Conservation (phyloP, 2,797 vertebrate species). For the Cyprinella venusta region DNA sequence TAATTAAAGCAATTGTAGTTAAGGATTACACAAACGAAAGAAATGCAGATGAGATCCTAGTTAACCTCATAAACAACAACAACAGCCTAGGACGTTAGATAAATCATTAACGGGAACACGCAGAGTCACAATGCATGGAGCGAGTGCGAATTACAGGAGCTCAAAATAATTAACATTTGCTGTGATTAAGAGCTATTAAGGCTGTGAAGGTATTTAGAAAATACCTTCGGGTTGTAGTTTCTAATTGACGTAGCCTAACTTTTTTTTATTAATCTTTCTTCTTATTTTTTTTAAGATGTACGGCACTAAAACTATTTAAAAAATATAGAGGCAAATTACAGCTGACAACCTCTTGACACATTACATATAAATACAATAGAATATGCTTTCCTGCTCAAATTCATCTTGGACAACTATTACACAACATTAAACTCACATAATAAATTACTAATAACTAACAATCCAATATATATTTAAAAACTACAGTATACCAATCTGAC, state of each 20-base stretch:
- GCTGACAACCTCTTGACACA: background rate
- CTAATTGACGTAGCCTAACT: background rate
- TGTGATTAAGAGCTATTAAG: constrained; percentile 5
- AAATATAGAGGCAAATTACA: background rate
- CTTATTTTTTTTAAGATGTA: background rate
- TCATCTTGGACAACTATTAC: too few species aligned
- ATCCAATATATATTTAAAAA: background rate
- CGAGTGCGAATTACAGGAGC: constrained; percentile 21
- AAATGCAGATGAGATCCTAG: constrained; percentile 74
- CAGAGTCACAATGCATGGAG: constrained; percentile 20
- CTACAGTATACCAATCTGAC: too few species aligned
- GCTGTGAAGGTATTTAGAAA: background rate
- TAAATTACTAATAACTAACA: too few species aligned
- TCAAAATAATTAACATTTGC: constrained; percentile 63
- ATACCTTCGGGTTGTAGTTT: background rate
- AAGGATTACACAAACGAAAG: constrained; percentile 76
- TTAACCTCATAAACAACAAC: constrained; percentile 69
- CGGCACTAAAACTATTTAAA: background rate
- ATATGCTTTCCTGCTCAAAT: too few species aligned
- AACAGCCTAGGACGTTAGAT: constrained; percentile 62
- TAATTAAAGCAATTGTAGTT: constrained; percentile 75
- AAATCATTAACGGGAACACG: constrained; percentile 57
- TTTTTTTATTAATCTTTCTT: background rate
- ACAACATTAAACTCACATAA: too few species aligned
- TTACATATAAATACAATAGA: background rate